Percentiles rank a stretch among this genome's conserved stretches.
Conservation (phyloP, 2,888 invertebrate species). For the Formica aserva region DNA sequence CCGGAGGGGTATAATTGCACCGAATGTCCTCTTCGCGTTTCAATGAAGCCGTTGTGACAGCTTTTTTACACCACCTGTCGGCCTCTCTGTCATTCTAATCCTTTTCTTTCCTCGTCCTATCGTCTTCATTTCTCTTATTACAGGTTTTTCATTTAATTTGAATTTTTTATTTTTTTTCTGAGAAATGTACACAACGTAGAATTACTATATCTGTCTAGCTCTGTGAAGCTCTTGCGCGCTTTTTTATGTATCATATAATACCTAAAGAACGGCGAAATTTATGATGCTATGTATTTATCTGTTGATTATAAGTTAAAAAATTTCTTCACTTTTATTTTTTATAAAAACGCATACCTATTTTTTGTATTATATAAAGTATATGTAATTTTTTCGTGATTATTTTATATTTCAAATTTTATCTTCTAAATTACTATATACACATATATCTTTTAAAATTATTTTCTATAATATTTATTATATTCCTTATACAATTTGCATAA, state of each 20-base stretch:
- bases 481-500: not conserved
- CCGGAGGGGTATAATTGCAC: constrained; percentile 78
- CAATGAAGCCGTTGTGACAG: constrained; percentile 64
- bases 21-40: constrained; percentile 69
- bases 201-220: not conserved
- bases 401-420: not conserved
- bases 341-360: not conserved
- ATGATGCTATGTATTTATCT: not conserved
- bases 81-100: constrained; percentile 19
- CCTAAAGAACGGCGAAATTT: not conserved
- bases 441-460: not conserved
- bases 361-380: not conserved
- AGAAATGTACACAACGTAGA: not conserved
- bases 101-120: constrained; percentile 21
- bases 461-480: not conserved
- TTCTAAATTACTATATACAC: too few relatives aligned
- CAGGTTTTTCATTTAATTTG: constrained; percentile 21
- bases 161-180: not conserved
- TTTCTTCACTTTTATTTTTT: not conserved
- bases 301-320: not conserved
- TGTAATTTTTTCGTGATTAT: not conserved
- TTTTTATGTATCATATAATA: not conserved
- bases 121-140: constrained; percentile 32
- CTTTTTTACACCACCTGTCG: constrained; percentile 34
- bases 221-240: not conserved